Base-by-base conservation (phyloP, 1,140 invertebrate species). In the Drosophila equinoxialis region DNA sequence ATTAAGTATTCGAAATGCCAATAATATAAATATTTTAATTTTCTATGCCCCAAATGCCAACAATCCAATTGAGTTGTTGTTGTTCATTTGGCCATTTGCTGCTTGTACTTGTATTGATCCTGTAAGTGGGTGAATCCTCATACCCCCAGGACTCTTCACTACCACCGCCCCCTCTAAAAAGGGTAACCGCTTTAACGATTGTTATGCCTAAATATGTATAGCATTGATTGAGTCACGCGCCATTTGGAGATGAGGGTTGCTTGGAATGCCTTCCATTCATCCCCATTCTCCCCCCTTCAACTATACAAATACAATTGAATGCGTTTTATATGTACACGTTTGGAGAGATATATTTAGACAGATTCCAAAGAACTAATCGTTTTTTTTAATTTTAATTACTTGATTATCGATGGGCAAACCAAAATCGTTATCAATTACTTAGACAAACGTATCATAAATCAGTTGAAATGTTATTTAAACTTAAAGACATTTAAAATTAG, bases 161-260 rank as follows among this genome's bases (percentile, higher is more conserved):
- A 8, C 17, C 45, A 7, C 45, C 17, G 17, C 42, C 42, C 13
- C 20, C 23, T 6, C 11, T 30, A n/a, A 13, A 23, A 39, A 39
- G 37, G 37, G 37, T 39, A 39, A 39, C 20, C 37, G 58, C 74
- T 68, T 71, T 48, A 55, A 71, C 64, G 64, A 80, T 65, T 71
- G 72, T 79, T 69, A 86, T 70, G 82, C 57, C 73, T 70, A 77
- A 77, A 86, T 87, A 65, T 82, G 67, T 62, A 11, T 45, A 54
- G 48, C 82, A 87, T 76, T 87, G 83, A 86, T 83, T 86, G 69
- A 70, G 82, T 87, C 82, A 86, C 82, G 82, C 87, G 73, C 72
- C 65, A 51, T 51, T 51, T 20, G 45, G 6, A 23, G 45, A 51
- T 51, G 45, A 51, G 45, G 45, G 45, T 51, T 51, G 17, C 6